These are phyloP conservation scores for Ammodramus savannarum DNA, from an alignment of 2,113 vertebrate species.

Conservation along the genomic window DNA sequence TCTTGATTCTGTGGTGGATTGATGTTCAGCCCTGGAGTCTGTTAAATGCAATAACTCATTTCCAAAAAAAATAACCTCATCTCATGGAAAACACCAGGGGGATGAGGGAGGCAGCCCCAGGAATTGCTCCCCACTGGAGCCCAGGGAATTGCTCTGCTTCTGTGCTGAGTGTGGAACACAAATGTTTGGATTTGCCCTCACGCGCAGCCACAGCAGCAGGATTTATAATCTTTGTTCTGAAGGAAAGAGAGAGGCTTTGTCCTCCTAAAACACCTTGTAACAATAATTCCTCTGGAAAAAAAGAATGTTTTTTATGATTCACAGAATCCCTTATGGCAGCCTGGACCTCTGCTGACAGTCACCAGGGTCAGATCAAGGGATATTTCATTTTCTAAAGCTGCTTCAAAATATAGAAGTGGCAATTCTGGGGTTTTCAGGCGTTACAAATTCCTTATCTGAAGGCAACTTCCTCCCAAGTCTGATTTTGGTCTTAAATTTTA, in stretches of 20 bases:
- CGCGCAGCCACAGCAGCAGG: background rate
- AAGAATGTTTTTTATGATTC: background rate
- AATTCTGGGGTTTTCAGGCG: background rate
- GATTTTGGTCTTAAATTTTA: background rate
- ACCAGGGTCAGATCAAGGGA: background rate
- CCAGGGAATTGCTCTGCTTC: background rate
- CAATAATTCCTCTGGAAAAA: background rate
- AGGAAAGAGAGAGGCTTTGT: background rate
- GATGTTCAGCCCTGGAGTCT: conserved; percentile 65
- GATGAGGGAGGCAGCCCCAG: background rate
- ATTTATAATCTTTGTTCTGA: background rate
- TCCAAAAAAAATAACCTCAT: background rate
- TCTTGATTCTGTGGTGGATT: conserved; percentile 40
- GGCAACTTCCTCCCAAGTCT: background rate
- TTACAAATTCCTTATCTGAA: background rate
- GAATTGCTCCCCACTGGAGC: background rate
- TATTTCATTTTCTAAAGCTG: background rate
- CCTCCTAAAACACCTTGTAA: background rate
- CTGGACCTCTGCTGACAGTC: background rate
- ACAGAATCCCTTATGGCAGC: background rate
- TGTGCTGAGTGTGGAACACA: background rate
- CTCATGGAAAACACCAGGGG: background rate
- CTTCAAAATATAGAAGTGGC: background rate
- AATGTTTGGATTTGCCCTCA: background rate
- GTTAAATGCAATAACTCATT: conserved; percentile 47